Evolutionary conservation across 2,888 invertebrate species (phyloP), one percentile per base, ranked within the genome.

Genomic region (Pseudococcus longispinus): DNA sequence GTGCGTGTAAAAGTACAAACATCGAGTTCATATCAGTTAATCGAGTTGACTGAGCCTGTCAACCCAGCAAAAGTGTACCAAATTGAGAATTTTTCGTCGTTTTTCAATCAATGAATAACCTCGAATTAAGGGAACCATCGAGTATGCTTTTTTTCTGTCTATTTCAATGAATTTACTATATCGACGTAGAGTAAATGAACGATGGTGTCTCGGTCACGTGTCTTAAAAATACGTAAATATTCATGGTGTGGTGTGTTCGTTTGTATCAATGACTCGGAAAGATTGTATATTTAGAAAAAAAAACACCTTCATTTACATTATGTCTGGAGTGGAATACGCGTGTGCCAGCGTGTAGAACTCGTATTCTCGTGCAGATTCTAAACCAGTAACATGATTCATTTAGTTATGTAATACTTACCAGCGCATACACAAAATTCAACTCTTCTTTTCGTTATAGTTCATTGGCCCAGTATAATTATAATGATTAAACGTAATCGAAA

Each of bases 371-470:
- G 20, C 3, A 60, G 44, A 46, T 46, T 15, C 65, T 23, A 65
- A 65, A 65, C 65, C 65, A 65, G 26, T 65, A 65, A 65, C 65
- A 65, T 65, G 65, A 65, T 65, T 65, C 65, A 65, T 65, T 65
- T 65, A 26, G 15, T 65, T 65, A 65, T 65, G 65, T 65, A 65
- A 65, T 51, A 51, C 44, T 13, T 46, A 51, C 44, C 13, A 1
- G 15, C 44, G 3, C n/a, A 51, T 15, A 51, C 51, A 51, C 26
- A 65, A 26, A 65, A 65, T 65, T 65, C 65, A 65, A 65, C 65
- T 65, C 65, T 65, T 65, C 23, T 65, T 65, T 65, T 65, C 65
- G 26, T 65, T 65, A 37, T 60, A 65, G 65, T 65, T 65, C 65
- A 26, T 65, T 65, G 65, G 65, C 65, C 65, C 65, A 65, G 26